Percentiles rank a stretch among this genome's conserved stretches.
Conservation (phyloP, 2,888 invertebrate species). For the Napeogenes inachia region DNA sequence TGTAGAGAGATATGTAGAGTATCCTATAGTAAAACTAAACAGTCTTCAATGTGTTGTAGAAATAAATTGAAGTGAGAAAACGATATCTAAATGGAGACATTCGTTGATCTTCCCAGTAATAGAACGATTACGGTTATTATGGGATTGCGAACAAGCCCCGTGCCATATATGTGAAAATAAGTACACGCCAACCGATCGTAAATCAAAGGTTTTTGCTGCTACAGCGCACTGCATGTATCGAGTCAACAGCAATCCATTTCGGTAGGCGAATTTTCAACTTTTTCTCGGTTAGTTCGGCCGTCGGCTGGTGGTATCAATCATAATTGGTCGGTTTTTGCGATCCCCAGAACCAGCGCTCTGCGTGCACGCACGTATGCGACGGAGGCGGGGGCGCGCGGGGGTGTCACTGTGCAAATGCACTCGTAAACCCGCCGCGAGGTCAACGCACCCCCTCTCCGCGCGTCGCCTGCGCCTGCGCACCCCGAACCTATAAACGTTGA, state of each 20-base stretch:
- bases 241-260: constrained; percentile 41
- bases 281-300: constrained; percentile 33
- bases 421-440: constrained; percentile 70
- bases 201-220: constrained; percentile 31
- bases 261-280: constrained; percentile 49
- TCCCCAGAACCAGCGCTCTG: constrained; percentile 54
- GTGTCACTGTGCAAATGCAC: constrained; percentile 76
- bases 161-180: constrained; percentile 23
- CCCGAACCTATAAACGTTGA: constrained; percentile 52
- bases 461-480: constrained; percentile 35
- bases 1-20: too few species aligned
- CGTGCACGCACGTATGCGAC: constrained; percentile 51
- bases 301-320: constrained; percentile 64
- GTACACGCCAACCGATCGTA: constrained; percentile 22
- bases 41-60: background rate
- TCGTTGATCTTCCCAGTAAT: constrained; percentile 15
- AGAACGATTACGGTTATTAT: constrained; percentile 24
- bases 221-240: constrained; percentile 25
- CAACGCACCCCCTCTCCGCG: constrained; percentile 59
- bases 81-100: constrained; percentile 20
- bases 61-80: constrained; percentile 13
- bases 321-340: constrained; percentile 65
- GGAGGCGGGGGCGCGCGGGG: constrained; percentile 42
- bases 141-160: constrained; percentile 21
- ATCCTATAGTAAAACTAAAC: too few species aligned